A percentile compares a stretch with the other conserved stretches of the same genome.
phyloP scores from a whole-genome alignment of 2,888 invertebrate genomes.

The Anoplius nigerrimus region DNA sequence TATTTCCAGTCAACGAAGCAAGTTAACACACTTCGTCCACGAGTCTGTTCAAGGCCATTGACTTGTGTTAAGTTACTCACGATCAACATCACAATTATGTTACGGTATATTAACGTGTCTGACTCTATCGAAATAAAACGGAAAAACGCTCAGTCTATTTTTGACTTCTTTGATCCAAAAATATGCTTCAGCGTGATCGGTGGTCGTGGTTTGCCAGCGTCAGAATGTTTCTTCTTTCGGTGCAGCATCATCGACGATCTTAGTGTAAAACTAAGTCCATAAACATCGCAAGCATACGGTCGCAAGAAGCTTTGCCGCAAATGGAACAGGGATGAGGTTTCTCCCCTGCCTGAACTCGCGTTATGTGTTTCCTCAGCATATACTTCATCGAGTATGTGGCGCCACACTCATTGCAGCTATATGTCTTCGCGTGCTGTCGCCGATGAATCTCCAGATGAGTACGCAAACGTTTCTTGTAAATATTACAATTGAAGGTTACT shows the following conservation, averaged over 20 bases:
- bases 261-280: slow-evolving; percentile 61
- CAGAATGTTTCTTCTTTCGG: slow-evolving; percentile 57
- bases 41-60: no score
- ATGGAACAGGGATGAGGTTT: slow-evolving; percentile 64
- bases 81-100: no score
- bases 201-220: slow-evolving; percentile 32
- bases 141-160: no score
- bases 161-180: slow-evolving; percentile 23
- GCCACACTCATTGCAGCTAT: slow-evolving; percentile 60
- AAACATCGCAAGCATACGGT: slow-evolving; percentile 63
- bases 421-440: slow-evolving; percentile 61
- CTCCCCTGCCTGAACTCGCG: slow-evolving; percentile 64
- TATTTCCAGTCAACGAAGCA: no score
- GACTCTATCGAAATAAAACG: no score
- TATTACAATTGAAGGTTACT: slow-evolving; percentile 52
- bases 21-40: no score
- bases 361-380: slow-evolving; percentile 62
- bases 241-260: slow-evolving; percentile 63
- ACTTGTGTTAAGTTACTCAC: no score
- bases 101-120: no score
- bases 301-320: slow-evolving; percentile 58
- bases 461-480: slow-evolving; percentile 62
- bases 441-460: slow-evolving; percentile 58
- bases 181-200: slow-evolving; percentile 40
- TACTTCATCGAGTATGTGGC: slow-evolving; percentile 57